A percentile compares a stretch with the other conserved stretches of the same genome.
Evolutionary conservation across 1,140 invertebrate genomes (phyloP).

Genomic region (Popillia japonica): DNA sequence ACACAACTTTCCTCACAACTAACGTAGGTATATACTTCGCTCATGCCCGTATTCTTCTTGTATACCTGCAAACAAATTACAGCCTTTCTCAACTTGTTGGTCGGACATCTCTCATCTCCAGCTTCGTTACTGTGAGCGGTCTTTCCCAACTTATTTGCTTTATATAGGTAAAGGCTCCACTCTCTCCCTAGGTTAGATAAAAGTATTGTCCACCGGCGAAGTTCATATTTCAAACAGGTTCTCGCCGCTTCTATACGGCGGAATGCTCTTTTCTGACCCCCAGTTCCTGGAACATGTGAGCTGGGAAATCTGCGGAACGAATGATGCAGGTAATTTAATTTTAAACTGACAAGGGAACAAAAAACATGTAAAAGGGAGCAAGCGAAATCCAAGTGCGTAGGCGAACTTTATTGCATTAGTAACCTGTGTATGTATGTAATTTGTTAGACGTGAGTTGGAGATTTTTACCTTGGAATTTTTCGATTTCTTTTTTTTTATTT

Average conservation of each 20-base stretch:
- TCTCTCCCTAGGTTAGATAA: neutral
- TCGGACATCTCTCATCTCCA: constrained; percentile 3
- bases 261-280: neutral
- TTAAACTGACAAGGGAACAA: constrained; percentile 6
- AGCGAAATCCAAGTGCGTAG: neutral
- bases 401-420: neutral
- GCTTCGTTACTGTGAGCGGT: neutral
- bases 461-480: too few relatives aligned
- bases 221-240: constrained; percentile 34
- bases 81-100: neutral
- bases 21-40: neutral
- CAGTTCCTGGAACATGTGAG: neutral
- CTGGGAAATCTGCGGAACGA: constrained; percentile 24
- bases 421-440: neutral
- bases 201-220: constrained; percentile 10
- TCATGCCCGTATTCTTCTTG: neutral
- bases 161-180: neutral
- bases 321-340: constrained; percentile 34
- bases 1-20: neutral
- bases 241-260: neutral
- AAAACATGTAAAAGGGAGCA: neutral
- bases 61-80: constrained; percentile 8
- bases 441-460: too few relatives aligned
- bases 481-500: too few relatives aligned
- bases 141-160: constrained; percentile 4